Evolutionary conservation across 2,797 vertebrate genomes (phyloP).

Genomic region (Lepus townsendii): DNA sequence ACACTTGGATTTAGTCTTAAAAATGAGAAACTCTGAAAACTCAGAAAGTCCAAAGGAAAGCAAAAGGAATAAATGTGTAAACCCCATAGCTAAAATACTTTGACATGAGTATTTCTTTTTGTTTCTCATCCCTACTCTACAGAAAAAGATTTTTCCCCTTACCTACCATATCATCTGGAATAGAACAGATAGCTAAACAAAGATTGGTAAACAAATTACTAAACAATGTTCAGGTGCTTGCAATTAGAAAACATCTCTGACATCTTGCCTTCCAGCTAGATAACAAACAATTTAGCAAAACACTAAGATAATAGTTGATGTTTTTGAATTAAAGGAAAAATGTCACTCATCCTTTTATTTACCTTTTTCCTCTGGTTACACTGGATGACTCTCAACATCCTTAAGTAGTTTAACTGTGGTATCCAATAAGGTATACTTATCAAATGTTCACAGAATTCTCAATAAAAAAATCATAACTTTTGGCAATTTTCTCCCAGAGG

Average conservation of each 20-base stretch:
- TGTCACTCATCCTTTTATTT: neutral
- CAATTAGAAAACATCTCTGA: neutral
- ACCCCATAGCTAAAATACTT: neutral
- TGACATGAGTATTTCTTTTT: neutral
- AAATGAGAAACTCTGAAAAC: neutral
- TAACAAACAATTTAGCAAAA: neutral
- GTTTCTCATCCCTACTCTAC: neutral
- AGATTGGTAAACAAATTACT: neutral
- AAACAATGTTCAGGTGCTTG: neutral
- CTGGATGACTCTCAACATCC: neutral
- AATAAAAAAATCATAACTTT: conserved; percentile 3
- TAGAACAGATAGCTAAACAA: neutral
- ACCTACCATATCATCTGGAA: neutral
- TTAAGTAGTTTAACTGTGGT: conserved; percentile 1
- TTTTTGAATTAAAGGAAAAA: neutral
- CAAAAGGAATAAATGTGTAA: neutral
- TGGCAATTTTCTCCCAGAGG: neutral
- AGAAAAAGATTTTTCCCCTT: neutral
- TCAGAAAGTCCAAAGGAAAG: conserved; percentile 35
- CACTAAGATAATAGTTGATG: neutral
- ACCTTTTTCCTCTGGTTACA: neutral
- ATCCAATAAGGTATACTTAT: neutral
- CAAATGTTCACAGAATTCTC: conserved; percentile 14
- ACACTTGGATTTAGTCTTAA: neutral
- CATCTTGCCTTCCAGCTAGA: neutral